Evolutionary conservation across 2,888 invertebrate species (phyloP), one percentile per base, ranked within the genome.

Genomic region (Dione vanillae): DNA sequence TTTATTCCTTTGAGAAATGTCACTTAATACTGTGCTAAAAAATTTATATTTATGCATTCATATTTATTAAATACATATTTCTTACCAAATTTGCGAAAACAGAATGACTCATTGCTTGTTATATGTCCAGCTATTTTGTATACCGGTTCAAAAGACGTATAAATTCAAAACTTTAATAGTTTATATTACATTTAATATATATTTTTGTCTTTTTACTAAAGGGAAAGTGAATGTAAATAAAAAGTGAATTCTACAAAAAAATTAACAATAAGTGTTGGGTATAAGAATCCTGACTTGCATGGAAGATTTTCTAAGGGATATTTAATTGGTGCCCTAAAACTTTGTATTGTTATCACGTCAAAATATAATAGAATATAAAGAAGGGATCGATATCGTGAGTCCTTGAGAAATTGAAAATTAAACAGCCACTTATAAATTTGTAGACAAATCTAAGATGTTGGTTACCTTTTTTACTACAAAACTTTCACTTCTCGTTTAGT

Each of bases 341-440:
- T n/a, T 27, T 10, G 6, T n/a, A 61, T 45, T 61, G 61, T 43
- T 61, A 45, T 2, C 3, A 59, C 27, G 20, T 52, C 20, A 40
- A 65, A 65, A 52, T 19, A 43, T 2, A 43, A 41, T 19, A 43
- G 8, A 43, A 41, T 52, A 64, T 19, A 12, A 37, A 8, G 11
- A 37, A 37, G 16, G 37, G 37, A 40, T 40, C 16, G 56, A 37
- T 56, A 40, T 56, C 37, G 16, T 64, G 41, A 45, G 52, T 40
- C 49, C 54, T 62, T 27, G 14, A 41, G 27, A 52, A 49, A 52
- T 59, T 35, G 72, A 73, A 74, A 83, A 81, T 80, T 76, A 77
- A 79, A 83, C 81, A 75, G 79, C 67, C 69, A 20, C 45, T 47
- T 62, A 45, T 35, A 43, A 35, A 27, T 19, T 37, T n/a, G 35